A percentile compares a stretch with the other conserved stretches of the same genome.
phyloP scores from a whole-genome alignment of 2,888 invertebrate species.

The Leucozona laternaria region DNA sequence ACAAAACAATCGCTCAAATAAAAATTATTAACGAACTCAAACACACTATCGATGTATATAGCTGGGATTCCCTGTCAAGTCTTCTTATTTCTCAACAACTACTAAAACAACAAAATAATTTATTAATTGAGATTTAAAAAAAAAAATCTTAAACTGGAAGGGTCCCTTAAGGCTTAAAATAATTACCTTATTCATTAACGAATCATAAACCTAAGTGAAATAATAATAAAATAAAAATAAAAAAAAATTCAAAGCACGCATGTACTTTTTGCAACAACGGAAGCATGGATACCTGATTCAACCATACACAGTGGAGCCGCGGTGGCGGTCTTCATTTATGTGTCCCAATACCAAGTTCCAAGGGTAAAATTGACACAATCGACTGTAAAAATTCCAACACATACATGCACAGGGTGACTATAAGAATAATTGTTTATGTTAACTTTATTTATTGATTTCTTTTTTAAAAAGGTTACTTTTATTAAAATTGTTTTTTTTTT shows the following conservation, averaged over 20 bases:
- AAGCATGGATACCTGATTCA: constrained; percentile 16
- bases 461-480: too few relatives aligned
- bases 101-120: constrained; percentile 12
- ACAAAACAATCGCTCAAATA: not conserved
- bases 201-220: constrained; percentile 55
- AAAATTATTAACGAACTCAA: not conserved
- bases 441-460: too few relatives aligned
- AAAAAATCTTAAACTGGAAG: not conserved
- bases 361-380: constrained; percentile 63
- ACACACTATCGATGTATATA: too few relatives aligned
- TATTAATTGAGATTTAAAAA: constrained; percentile 30
- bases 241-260: constrained; percentile 24
- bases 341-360: constrained; percentile 42
- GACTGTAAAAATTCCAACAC: constrained; percentile 53
- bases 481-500: too few relatives aligned
- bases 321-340: constrained; percentile 31
- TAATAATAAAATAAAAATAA: constrained; percentile 5
- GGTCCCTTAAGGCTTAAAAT: constrained; percentile 47
- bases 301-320: constrained; percentile 35
- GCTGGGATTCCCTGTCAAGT: not conserved
- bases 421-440: too few relatives aligned
- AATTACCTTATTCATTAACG: constrained; percentile 60
- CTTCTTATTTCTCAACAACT: not conserved
- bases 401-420: constrained; percentile 6
- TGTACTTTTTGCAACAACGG: constrained; percentile 11